A percentile compares a stretch with the other conserved stretches of the same genome.
Conservation (phyloP, 2,113 vertebrate species). For the Sander lucioperca region DNA sequence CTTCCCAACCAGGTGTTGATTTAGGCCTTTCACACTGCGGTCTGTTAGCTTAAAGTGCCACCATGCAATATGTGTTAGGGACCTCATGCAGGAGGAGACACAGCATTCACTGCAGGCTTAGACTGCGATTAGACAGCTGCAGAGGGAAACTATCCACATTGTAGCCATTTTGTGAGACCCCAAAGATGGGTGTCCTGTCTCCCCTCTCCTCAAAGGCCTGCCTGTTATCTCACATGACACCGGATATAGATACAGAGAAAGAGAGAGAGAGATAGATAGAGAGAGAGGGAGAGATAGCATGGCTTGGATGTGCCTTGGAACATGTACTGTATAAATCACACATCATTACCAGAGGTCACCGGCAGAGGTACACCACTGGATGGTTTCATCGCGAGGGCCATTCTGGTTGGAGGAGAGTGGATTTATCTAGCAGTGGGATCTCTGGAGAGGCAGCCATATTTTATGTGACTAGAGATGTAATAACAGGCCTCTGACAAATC, state of each 20-base stretch:
- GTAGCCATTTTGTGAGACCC: conserved; percentile 77
- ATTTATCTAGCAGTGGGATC: conserved; percentile 78
- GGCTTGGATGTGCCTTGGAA: conserved; percentile 64
- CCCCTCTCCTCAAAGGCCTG: conserved; percentile 70
- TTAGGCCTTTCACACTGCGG: conserved; percentile 64
- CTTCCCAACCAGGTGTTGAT: conserved; percentile 76
- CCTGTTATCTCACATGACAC: conserved; percentile 75
- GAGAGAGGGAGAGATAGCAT: conserved; percentile 10
- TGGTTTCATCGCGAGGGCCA: conserved; percentile 56
- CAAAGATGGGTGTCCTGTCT: conserved; percentile 71
- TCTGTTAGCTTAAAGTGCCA: conserved; percentile 67
- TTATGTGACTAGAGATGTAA: conserved; percentile 80
- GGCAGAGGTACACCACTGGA: conserved; percentile 69
- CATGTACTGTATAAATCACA: conserved; percentile 81
- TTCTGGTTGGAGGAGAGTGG: conserved; percentile 78
- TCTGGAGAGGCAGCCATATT: conserved; percentile 78
- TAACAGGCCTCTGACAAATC: conserved; percentile 81
- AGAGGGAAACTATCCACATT: conserved; percentile 73
- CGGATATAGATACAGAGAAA: conserved; percentile 64
- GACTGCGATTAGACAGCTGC: conserved; percentile 76
- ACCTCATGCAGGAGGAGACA: conserved; percentile 66
- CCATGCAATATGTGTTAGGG: conserved; percentile 62
- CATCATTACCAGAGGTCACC: conserved; percentile 79
- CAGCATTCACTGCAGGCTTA: conserved; percentile 64
- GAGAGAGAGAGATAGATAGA: conserved; percentile 28